A percentile compares a stretch with the other conserved stretches of the same genome.
phyloP scores from a whole-genome alignment of 2,113 vertebrate genomes.

The Ophiodon elongatus region DNA sequence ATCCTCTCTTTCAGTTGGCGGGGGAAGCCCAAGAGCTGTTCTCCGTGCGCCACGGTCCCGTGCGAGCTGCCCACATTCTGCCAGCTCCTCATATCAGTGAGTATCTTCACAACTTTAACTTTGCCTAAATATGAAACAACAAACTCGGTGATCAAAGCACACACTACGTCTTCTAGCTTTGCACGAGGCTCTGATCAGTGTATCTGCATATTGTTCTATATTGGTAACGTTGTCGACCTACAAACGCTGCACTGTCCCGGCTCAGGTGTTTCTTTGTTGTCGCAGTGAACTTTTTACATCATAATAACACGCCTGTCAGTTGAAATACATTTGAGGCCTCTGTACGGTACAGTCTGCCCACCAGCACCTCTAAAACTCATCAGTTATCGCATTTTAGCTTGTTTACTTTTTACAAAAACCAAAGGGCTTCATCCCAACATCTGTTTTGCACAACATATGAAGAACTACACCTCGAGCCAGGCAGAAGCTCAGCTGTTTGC shows the following conservation, averaged over 20 bases:
- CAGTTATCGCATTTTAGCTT: background rate
- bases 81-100: slow-evolving; percentile 94
- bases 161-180: background rate
- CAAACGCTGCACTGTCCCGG: no score
- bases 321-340: background rate
- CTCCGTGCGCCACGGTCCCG: slow-evolving; percentile 94
- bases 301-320: background rate
- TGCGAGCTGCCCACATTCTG: slow-evolving; percentile 92
- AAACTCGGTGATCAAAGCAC: background rate
- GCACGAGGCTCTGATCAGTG: background rate
- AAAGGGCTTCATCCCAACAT: no score
- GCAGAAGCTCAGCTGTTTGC: slow-evolving; percentile 7
- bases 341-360: background rate
- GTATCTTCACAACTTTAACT: slow-evolving; percentile 42
- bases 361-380: background rate
- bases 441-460: no score
- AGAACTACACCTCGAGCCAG: background rate
- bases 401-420: background rate
- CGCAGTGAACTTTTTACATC: background rate
- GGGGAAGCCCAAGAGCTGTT: slow-evolving; percentile 98
- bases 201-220: background rate
- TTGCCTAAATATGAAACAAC: background rate
- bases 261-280: background rate
- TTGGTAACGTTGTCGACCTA: background rate
- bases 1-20: slow-evolving; percentile 85